Base-by-base conservation (phyloP, 2,888 invertebrate species). In the Scaptodrosophila latifasciaeformis region DNA sequence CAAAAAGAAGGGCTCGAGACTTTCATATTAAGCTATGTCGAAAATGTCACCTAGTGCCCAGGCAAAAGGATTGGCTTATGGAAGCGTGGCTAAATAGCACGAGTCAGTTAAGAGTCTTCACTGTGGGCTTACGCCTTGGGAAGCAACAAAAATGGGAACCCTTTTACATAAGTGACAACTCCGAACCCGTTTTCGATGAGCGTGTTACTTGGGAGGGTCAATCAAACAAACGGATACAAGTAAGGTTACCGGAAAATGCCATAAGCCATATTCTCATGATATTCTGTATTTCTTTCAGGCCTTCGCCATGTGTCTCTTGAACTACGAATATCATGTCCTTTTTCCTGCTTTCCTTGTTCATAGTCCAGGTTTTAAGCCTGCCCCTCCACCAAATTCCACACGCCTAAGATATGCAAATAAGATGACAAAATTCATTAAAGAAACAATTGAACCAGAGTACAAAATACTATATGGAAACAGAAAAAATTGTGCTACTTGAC, bases 151-250 rank as follows among this genome's bases (percentile, higher is more conserved):
- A 91, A 79, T 96, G 96, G 96, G 96, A 96, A 84, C 96, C 96
- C 1, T 95, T 96, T 77, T 96, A 93, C 82, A 93, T 96, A 48
- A 96, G 96, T 15, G 95, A 95, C 0, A 93, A 96, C 82, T 87
- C 88, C n/a, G 95, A 95, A 61, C 95, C 96, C 0, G 87, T 92
- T 50, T 96, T 96, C 84, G 96, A 96, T 70, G 96, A 96, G 84
- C 89, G 96, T 66, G 91, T 96, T 56, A 93, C 93, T 71, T 96
- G 96, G 96, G 96, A 96, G 82, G 96, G 96, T 7, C 94, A 94
- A 86, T 81, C 81, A 1, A 82, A 84, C 45, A 84, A 84, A 49
- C 77, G 85, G 0, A 81, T 85, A 54, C 84, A 83, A 71, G 83
- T 83, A 6, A n/a, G n/a, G n/a, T n/a, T n/a, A n/a, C n/a, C n/a